Evolutionary conservation across 2,888 invertebrate genomes (phyloP).

Genomic region (Ornithoptera alexandrae): DNA sequence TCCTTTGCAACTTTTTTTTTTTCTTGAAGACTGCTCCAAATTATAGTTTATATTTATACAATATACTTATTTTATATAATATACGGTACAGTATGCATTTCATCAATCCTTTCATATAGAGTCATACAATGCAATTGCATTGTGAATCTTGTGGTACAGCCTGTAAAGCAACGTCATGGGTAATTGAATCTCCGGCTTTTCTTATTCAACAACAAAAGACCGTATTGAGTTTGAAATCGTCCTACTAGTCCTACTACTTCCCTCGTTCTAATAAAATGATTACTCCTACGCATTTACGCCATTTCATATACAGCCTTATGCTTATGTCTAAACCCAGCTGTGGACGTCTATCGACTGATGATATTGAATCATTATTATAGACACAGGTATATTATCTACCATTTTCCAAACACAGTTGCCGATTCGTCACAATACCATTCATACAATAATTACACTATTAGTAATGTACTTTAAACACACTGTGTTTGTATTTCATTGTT

Average conservation of each 20-base stretch:
- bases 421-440: too few relatives aligned
- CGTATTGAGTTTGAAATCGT: neutral
- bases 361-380: too few relatives aligned
- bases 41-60: too few relatives aligned
- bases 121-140: neutral
- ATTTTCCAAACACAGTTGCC: too few relatives aligned
- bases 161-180: neutral
- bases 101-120: neutral
- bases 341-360: too few relatives aligned
- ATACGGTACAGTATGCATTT: neutral
- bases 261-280: neutral
- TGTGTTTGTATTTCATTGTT: neutral
- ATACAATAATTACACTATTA: too few relatives aligned
- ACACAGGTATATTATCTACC: too few relatives aligned
- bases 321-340: neutral
- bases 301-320: neutral
- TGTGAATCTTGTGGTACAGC: neutral
- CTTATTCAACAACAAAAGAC: slow-evolving; percentile 1
- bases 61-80: too few relatives aligned
- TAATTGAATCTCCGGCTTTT: slow-evolving; percentile 1
- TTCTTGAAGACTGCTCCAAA: too few relatives aligned
- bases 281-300: neutral
- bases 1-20: too few relatives aligned
- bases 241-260: neutral
- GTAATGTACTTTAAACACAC: too few relatives aligned